A percentile compares a stretch with the other conserved stretches of the same genome.
These are phyloP conservation scores for Sparidentex hasta DNA, from an alignment of 2,797 vertebrate genomes.

Conservation along the genomic window DNA sequence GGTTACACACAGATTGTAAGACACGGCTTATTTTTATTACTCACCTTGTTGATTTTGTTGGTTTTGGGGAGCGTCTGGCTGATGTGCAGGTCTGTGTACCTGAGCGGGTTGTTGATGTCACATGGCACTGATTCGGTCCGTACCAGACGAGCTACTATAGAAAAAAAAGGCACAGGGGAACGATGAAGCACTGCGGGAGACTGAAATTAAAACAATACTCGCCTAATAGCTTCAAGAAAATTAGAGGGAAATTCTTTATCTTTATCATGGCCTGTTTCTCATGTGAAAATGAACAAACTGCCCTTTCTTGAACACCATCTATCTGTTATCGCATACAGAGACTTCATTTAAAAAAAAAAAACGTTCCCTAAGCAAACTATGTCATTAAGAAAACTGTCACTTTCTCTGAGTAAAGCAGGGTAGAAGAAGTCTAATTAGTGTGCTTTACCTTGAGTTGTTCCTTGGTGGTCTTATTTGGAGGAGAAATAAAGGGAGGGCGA, in stretches of 20 bases:
- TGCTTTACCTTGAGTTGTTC: constrained; percentile 86
- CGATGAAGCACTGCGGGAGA: constrained; percentile 23
- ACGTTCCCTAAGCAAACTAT: constrained; percentile 37
- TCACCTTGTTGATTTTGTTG: constrained; percentile 99
- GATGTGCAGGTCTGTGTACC: constrained; percentile 97
- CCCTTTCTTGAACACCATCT: constrained; percentile 29
- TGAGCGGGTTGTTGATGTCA: constrained; percentile 99
- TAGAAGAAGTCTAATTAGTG: constrained; percentile 65
- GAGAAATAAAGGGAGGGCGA: constrained; percentile 4
- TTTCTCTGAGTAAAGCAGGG: constrained; percentile 28
- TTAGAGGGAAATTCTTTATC: constrained; percentile 55
- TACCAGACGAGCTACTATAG: constrained; percentile 92
- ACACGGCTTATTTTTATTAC: constrained; percentile 44
- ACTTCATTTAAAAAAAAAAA: constrained; percentile 43
- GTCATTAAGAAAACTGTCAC: constrained; percentile 62
- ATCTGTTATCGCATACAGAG: constrained; percentile 52
- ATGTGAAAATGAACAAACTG: constrained; percentile 54
- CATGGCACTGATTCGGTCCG: constrained; percentile 99
- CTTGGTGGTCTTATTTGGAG: constrained; percentile 83
- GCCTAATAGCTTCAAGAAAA: constrained; percentile 29
- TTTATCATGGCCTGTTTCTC: constrained; percentile 46
- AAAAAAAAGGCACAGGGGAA: constrained; percentile 13
- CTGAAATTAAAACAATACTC: constrained; percentile 40
- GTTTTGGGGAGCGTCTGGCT: constrained; percentile 99
- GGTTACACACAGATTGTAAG: constrained; percentile 26